A percentile compares a stretch with the other conserved stretches of the same genome.
phyloP scores from a whole-genome alignment of 2,888 invertebrate genomes.

The Gari tellinella region DNA sequence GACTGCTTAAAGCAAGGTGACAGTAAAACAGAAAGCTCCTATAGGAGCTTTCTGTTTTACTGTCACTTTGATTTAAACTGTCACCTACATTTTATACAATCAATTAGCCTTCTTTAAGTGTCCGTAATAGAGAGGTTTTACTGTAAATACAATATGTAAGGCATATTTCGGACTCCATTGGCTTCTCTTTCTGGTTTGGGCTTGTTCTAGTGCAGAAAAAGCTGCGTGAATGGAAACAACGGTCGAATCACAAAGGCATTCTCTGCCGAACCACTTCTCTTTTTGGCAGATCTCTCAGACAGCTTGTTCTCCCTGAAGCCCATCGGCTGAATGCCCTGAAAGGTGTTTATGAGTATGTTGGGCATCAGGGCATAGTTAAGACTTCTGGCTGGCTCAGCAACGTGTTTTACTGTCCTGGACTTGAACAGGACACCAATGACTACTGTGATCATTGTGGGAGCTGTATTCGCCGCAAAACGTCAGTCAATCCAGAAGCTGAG shows the following conservation, averaged over 20 bases:
- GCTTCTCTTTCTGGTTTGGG: too few relatives aligned
- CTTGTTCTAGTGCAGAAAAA: too few relatives aligned
- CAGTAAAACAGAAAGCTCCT: too few relatives aligned
- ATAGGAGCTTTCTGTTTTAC: too few relatives aligned
- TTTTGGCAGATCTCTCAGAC: neutral
- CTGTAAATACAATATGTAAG: too few relatives aligned
- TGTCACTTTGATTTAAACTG: too few relatives aligned
- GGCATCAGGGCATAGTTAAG: slow-evolving; percentile 26
- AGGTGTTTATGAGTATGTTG: slow-evolving; percentile 21
- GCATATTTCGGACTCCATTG: too few relatives aligned
- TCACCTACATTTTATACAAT: too few relatives aligned
- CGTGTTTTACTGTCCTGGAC: slow-evolving; percentile 22
- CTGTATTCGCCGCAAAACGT: slow-evolving; percentile 8
- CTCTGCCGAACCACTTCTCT: slow-evolving; percentile 12
- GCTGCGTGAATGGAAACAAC: slow-evolving; percentile 21
- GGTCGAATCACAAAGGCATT: slow-evolving; percentile 17
- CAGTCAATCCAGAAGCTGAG: neutral
- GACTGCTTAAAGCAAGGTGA: too few relatives aligned
- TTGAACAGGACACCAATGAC: neutral
- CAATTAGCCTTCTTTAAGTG: too few relatives aligned
- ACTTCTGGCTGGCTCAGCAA: slow-evolving; percentile 11
- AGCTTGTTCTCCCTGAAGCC: slow-evolving; percentile 13
- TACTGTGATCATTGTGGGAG: neutral
- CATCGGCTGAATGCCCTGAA: slow-evolving; percentile 8
- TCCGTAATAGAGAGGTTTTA: too few relatives aligned